phyloP scores from a whole-genome alignment of 2,888 invertebrate species.

The Muschampia plurimacula region DNA sequence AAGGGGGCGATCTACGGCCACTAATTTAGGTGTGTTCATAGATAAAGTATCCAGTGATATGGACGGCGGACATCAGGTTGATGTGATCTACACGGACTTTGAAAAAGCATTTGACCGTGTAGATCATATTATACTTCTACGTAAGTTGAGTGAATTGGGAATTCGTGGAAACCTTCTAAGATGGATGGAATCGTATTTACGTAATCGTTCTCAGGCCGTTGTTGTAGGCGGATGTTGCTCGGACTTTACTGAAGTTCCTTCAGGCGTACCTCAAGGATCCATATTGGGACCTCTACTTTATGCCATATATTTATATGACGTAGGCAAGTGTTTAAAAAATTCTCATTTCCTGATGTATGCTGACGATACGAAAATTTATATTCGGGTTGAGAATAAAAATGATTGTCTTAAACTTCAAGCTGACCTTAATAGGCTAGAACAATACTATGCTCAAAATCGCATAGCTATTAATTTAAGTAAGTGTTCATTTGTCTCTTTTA shows the following conservation, averaged over 20 bases:
- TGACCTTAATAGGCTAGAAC: background rate
- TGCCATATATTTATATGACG: too few species aligned
- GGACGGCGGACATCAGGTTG: slow-evolving; percentile 42
- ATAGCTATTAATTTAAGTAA: slow-evolving; percentile 27
- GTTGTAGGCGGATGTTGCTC: too few species aligned
- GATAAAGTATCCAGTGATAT: slow-evolving; percentile 9
- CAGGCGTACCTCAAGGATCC: too few species aligned
- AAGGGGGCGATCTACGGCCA: too few species aligned
- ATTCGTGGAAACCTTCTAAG: slow-evolving; percentile 39
- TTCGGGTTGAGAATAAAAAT: too few species aligned
- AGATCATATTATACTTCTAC: slow-evolving; percentile 36
- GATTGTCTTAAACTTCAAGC: too few species aligned
- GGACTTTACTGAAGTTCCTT: too few species aligned
- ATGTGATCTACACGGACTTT: slow-evolving; percentile 49
- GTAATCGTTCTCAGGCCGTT: too few species aligned
- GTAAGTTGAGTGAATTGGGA: slow-evolving; percentile 32
- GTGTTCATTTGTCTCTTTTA: slow-evolving; percentile 26
- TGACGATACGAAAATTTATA: background rate
- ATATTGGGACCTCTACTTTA: too few species aligned
- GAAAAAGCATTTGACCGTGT: slow-evolving; percentile 47
- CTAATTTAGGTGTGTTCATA: too few species aligned
- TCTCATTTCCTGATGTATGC: too few species aligned
- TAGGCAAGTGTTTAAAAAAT: too few species aligned
- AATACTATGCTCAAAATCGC: background rate
- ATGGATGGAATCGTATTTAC: slow-evolving; percentile 28